Conservation (phyloP, 2,888 invertebrate species). For the Lingula anatina region DNA sequence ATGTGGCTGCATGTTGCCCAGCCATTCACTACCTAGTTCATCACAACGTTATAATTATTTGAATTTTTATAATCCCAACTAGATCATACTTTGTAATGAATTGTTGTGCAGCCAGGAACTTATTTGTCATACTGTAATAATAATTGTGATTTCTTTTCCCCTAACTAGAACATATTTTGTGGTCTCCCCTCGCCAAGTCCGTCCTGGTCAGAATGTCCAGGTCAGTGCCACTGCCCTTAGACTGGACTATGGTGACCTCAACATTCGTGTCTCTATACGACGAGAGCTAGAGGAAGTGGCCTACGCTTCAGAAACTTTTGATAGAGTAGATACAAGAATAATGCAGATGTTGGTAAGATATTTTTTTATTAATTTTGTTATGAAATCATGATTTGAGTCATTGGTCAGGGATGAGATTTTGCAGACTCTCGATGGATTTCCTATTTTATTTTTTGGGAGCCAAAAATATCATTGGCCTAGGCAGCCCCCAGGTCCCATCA, state of each 20-base stretch:
- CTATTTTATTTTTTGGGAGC: no score
- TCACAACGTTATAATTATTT: no score
- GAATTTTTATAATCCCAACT: no score
- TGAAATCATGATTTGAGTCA: neutral
- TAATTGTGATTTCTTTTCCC: no score
- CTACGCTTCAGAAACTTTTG: slow-evolving; percentile 75
- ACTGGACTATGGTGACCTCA: slow-evolving; percentile 69
- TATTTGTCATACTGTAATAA: no score
- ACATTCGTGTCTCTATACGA: slow-evolving; percentile 81
- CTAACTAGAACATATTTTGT: slow-evolving; percentile 87
- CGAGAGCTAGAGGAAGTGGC: slow-evolving; percentile 78
- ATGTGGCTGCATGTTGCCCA: no score
- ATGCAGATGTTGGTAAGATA: slow-evolving; percentile 73
- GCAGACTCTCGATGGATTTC: neutral
- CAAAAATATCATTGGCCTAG: no score
- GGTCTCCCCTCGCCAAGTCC: slow-evolving; percentile 82
- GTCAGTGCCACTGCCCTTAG: slow-evolving; percentile 79
- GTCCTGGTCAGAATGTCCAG: slow-evolving; percentile 86
- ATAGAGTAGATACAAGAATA: slow-evolving; percentile 72
- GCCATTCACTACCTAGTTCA: no score
- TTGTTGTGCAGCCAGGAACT: no score
- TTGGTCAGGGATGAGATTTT: no score
- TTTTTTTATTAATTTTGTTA: neutral
- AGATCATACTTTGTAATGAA: no score
- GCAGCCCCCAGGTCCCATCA: no score